Percentiles rank a stretch among this genome's conserved stretches.
Evolutionary conservation across 2,113 vertebrate genomes (phyloP).

Genomic region (Odocoileus hemionus): DNA sequence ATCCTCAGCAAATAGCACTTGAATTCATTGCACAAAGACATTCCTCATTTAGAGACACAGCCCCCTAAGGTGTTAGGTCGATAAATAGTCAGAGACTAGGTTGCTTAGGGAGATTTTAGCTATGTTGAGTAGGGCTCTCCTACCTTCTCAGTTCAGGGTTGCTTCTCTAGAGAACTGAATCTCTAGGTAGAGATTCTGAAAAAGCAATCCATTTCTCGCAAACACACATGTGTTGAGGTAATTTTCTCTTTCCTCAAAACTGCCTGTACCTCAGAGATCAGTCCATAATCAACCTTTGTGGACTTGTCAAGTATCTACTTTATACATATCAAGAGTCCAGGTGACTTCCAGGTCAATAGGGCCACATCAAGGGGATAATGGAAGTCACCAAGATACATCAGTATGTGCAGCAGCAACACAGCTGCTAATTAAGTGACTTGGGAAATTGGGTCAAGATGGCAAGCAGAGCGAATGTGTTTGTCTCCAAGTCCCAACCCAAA

Average conservation of each 20-base stretch:
- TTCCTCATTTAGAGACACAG: slow-evolving; percentile 51
- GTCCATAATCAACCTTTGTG: background rate
- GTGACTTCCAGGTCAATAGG: background rate
- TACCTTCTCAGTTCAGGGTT: background rate
- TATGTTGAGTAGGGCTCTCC: background rate
- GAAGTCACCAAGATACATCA: slow-evolving; percentile 5
- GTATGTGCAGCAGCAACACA: slow-evolving; percentile 30
- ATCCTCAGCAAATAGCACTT: slow-evolving; percentile 64
- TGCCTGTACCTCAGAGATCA: background rate
- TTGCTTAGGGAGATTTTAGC: background rate
- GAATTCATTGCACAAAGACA: slow-evolving; percentile 51
- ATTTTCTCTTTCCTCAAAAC: slow-evolving; percentile 28
- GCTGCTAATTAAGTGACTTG: slow-evolving; percentile 57
- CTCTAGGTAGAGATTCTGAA: background rate
- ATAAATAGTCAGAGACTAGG: slow-evolving; percentile 31
- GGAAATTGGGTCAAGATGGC: slow-evolving; percentile 55
- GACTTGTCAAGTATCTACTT: slow-evolving; percentile 7
- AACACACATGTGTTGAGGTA: background rate
- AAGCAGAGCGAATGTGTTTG: slow-evolving; percentile 33
- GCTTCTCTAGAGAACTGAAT: background rate
- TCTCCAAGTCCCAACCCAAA: slow-evolving; percentile 13
- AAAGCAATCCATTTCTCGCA: background rate
- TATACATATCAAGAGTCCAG: background rate
- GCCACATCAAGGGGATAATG: slow-evolving; percentile 37
- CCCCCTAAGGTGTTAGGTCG: slow-evolving; percentile 53